phyloP scores from a whole-genome alignment of 2,888 invertebrate genomes.

The Cephus sareptanus region DNA sequence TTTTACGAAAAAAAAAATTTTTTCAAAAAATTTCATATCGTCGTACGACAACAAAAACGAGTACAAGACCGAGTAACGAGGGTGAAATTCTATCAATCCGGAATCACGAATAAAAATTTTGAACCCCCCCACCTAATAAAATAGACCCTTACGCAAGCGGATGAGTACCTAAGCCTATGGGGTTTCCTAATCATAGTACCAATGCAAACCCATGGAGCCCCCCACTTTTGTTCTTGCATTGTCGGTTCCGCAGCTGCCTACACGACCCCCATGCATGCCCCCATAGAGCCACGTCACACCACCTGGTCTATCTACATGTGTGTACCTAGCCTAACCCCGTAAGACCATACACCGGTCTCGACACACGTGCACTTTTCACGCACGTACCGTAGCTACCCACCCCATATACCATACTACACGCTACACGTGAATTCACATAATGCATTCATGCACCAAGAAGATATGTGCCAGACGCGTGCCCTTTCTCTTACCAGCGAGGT shows the following conservation, averaged over 20 bases:
- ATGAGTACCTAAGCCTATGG: conserved; percentile 8
- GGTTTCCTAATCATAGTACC: conserved; percentile 33
- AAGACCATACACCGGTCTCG: conserved; percentile 15
- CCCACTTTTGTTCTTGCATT: conserved; percentile 46
- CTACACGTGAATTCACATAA: neutral
- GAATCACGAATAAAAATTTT: conserved; percentile 26
- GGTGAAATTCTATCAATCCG: neutral
- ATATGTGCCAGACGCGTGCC: conserved; percentile 3
- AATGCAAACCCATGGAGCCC: conserved; percentile 25
- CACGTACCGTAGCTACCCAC: neutral
- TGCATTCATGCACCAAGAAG: neutral
- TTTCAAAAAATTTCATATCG: neutral
- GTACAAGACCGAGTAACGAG: neutral
- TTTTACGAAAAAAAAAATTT: neutral
- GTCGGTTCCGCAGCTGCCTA: conserved; percentile 58
- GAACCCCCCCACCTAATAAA: conserved; percentile 16
- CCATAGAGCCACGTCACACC: conserved; percentile 63
- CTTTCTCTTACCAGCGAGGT: neutral
- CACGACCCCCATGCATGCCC: conserved; percentile 62
- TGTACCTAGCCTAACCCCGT: conserved; percentile 17
- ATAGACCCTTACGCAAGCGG: conserved; percentile 13
- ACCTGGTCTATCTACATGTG: conserved; percentile 59
- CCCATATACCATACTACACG: neutral
- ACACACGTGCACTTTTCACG: conserved; percentile 2
- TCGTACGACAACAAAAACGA: neutral